Conservation (phyloP, 2,113 vertebrate species). For the Saguinus imperator region DNA sequence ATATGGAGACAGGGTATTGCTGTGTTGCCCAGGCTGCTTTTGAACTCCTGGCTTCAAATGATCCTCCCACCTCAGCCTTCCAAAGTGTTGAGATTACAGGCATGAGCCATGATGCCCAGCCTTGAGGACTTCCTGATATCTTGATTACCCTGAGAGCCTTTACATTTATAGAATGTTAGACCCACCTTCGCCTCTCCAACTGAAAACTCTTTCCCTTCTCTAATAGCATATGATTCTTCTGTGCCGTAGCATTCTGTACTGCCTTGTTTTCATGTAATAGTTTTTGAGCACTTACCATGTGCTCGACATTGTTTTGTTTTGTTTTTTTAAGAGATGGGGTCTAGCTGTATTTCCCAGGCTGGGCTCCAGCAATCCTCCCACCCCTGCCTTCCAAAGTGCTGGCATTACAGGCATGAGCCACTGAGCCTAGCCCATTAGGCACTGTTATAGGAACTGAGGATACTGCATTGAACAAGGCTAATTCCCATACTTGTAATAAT, state of each 20-base stretch:
- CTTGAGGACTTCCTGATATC: neutral
- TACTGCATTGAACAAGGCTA: neutral
- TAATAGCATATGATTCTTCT: neutral
- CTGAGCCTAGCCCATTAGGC: neutral
- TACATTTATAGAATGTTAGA: conserved; percentile 34
- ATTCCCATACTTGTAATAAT: neutral
- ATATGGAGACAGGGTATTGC: too few species aligned
- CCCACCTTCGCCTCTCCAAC: neutral
- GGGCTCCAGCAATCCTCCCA: too few species aligned
- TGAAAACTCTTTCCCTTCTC: conserved; percentile 34
- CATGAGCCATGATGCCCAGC: too few species aligned
- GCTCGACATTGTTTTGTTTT: too few species aligned
- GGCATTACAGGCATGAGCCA: too few species aligned
- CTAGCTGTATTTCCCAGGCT: too few species aligned
- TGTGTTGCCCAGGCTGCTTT: too few species aligned
- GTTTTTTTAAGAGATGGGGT: too few species aligned
- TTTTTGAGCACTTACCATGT: neutral
- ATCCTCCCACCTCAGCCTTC: too few species aligned
- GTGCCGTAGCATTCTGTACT: neutral
- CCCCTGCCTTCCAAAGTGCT: too few species aligned
- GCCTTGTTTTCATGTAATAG: conserved; percentile 28
- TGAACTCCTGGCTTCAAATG: too few species aligned
- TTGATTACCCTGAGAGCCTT: neutral
- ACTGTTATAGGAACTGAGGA: neutral
- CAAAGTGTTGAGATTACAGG: too few species aligned